Base-by-base conservation (phyloP, 1,140 invertebrate genomes). In the Xylocopa sonorina region DNA sequence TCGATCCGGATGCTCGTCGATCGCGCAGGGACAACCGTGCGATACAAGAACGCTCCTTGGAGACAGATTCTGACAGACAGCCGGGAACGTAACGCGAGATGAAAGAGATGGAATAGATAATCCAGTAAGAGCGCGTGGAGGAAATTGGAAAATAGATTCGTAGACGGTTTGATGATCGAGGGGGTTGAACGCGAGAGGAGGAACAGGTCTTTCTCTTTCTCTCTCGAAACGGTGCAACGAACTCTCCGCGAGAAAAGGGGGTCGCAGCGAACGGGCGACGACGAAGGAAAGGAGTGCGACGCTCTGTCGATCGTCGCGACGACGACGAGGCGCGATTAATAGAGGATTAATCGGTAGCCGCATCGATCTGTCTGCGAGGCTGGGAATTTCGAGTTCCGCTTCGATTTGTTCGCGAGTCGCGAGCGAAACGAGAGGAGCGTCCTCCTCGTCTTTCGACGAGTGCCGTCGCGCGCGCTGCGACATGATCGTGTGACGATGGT, bases 221-320 rank as follows among this genome's bases (percentile, higher is more conserved):
- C 48, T 81, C 82, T 82, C 51, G 66, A 53, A 73, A 71, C 64
- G 60, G 81, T 83, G 76, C 81, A 84, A 80, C 64, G 69, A 84
- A 83, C 77, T 80, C 66, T 68, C 57, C 66, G 55, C 29, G 46
- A 67, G 18, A 51, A 51, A 50, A 27, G 29, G 21, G 4, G 27
- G 14, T n/a, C 24, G 27, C 32, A 69, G 50, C 21, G 29, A n/a
- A 16, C 27, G 6, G 32, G 34, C 32, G 63, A 27, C 41, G 50
- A 74, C 29, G 18, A 16, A 32, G 63, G 38, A 50, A 69, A 76
- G 76, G 81, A 32, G 55, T 21, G 34, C 68, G 55, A 81, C 57
- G 63, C 62, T 41, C 53, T 14, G 38, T 41, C 51, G 51, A 41
- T 27, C 2, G 41, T 3, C 18, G 43, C 3, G 3, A 29, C 7